These are phyloP conservation scores for Pseudomyrmex flavicornis DNA, from an alignment of 1,140 invertebrate genomes.

Conservation along the genomic window DNA sequence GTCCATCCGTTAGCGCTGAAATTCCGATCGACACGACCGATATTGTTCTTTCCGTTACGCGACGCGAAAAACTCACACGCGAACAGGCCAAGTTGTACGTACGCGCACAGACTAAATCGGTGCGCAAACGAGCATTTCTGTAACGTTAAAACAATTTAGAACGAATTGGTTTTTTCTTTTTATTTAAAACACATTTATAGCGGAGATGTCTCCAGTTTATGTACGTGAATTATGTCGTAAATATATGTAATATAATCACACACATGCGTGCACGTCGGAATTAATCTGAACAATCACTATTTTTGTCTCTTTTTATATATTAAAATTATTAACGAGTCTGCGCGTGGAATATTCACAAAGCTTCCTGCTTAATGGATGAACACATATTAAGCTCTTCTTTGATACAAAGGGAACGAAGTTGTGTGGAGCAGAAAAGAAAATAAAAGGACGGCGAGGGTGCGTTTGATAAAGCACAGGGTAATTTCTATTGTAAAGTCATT, in stretches of 20 bases:
- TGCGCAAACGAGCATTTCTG: no score
- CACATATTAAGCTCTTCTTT: constrained; percentile 28
- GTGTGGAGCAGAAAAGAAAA: constrained; percentile 21
- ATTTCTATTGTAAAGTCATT: constrained; percentile 25
- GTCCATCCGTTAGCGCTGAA: not conserved
- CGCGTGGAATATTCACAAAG: constrained; percentile 18
- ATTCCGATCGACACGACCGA: constrained; percentile 17
- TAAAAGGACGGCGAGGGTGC: not conserved
- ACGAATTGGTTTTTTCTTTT: not conserved
- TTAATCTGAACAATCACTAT: not conserved
- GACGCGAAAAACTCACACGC: not conserved
- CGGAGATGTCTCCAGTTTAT: no score
- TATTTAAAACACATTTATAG: constrained; percentile 23
- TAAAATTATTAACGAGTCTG: constrained; percentile 35
- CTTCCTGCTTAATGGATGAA: constrained; percentile 26
- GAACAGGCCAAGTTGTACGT: no score
- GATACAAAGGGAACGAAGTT: constrained; percentile 1
- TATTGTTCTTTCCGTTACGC: constrained; percentile 6
- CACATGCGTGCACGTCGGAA: not conserved
- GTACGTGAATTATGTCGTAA: constrained; percentile 11
- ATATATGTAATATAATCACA: not conserved
- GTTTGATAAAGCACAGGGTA: constrained; percentile 4
- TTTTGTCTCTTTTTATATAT: constrained; percentile 16
- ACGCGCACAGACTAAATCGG: not conserved
- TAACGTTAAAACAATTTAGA: no score